Evolutionary conservation across 2,113 vertebrate genomes (phyloP), one percentile per base, ranked within the genome.

Genomic region (Tyrannus savana): DNA sequence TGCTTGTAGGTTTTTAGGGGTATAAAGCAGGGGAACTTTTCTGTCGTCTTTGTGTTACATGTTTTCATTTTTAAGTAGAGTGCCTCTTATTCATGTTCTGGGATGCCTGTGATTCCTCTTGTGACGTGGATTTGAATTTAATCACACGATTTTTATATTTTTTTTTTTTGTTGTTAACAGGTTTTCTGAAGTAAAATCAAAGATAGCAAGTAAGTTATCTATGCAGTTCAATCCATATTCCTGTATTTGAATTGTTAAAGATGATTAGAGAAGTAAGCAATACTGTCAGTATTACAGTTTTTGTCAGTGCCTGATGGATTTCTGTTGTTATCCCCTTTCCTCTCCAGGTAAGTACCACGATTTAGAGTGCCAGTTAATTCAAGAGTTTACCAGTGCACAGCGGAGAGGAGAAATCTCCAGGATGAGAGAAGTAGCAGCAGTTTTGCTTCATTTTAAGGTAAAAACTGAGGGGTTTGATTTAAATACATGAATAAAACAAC

Each of bases 381-480:
- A 99, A 89, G 99, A 99, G 97, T 99, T 99, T 95, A 99, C 99
- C 17, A 98, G 98, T 94, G 99, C 99, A 58, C 99, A 99, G 95
- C 98, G 98, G 87, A 98, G 98, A 96, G 98, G 99, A 12, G 99
- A 99, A 97, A 99, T 99, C 83, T 99, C 98, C 85, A 99, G 99
- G 87, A 99, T 99, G 99, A 98, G 99, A 96, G 99, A 99, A 98
- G 99, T 99, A 93, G 99, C 99, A 87, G 99, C 99, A 31, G 99
- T 99, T 97, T 98, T 99, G 62, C 98, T 99, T 96, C 99, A 99
- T 97, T 99, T 99, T 97, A 99, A 99, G 99, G 99, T 99, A 98
- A 98, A 90, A 84, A 41, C 14, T 4, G 30, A 64, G 19, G 13
- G 28, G 7, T 56, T 94, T 68, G 69, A 58, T 58, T 78, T 71